Base-by-base conservation (phyloP, 1,140 invertebrate species). In the Lasioglossum albipes region DNA sequence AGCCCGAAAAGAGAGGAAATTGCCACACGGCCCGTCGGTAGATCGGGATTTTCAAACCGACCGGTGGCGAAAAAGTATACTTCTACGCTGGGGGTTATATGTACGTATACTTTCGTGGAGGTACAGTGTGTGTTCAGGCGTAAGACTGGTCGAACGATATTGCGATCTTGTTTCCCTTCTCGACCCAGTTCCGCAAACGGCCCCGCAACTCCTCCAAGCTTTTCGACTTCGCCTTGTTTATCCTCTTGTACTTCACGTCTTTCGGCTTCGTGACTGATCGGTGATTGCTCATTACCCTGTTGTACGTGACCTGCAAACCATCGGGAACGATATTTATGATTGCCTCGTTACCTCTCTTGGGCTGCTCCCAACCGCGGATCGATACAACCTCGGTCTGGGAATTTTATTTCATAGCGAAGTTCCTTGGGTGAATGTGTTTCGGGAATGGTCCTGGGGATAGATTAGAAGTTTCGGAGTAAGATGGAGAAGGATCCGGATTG, bases 171-270 rank as follows among this genome's bases (percentile, higher is more conserved):
- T 95, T 96, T 10, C 96, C 96, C 78, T 97, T 96, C 77, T 97
- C 97, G 2, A 97, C 96, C 95, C 96, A 97, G 90, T 97, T 97
- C 94, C 96, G 96, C 88, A 98, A 93, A 78, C 96, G 94, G 0
- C 97, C 97, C 9, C 97, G 92, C 64, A 98, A 90, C 87, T 98
- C 97, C 88, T 98, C 97, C 67, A 98, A 93, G 88, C 97, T 97
- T 93, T 97, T 97, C 41, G 97, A 97, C 91, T 97, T 97, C 6
- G 97, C 97, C 90, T 97, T 97, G 89, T 97, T 97, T 91, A 97
- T 97, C 84, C 97, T 95, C 90, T 97, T 97, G 93, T 97, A 97
- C 92, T 97, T 97, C 7, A 97, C 97, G 89, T 98, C 97, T 93
- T 97, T 97, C 75, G 97, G 97, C 92, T 97, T 97, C 4, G 97